A percentile compares a stretch with the other conserved stretches of the same genome.
These are phyloP conservation scores for Sigmodon hispidus DNA, from an alignment of 2,113 vertebrate genomes.

Conservation along the genomic window DNA sequence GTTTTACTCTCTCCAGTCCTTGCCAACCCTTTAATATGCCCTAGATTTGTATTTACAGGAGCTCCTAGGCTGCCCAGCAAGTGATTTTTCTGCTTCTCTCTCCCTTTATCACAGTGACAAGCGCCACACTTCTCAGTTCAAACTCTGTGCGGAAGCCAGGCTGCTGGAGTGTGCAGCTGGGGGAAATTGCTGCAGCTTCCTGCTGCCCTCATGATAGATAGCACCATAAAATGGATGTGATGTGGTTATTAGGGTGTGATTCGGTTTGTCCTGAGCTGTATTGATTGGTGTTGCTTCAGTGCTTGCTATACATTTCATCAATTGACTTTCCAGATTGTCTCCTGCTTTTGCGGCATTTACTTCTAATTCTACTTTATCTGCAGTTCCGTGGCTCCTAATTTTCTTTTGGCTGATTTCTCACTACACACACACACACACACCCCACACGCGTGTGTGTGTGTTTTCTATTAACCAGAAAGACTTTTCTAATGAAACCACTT, in stretches of 20 bases:
- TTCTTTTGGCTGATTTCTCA: constrained; percentile 74
- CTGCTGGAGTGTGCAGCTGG: constrained; percentile 48
- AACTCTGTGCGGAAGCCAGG: not conserved
- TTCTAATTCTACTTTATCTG: constrained; percentile 81
- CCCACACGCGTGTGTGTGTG: no score
- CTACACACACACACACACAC: not conserved
- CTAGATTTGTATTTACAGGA: not conserved
- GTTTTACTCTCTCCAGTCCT: not conserved
- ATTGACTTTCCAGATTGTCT: constrained; percentile 83
- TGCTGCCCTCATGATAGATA: constrained; percentile 77
- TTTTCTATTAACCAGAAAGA: constrained; percentile 62
- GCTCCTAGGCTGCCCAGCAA: not conserved
- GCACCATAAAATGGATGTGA: constrained; percentile 77
- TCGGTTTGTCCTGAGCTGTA: constrained; percentile 79
- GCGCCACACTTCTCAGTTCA: not conserved
- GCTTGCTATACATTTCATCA: constrained; percentile 82
- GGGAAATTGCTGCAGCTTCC: constrained; percentile 65
- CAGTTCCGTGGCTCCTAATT: constrained; percentile 77
- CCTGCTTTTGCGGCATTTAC: constrained; percentile 77
- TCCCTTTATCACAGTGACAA: fast-evolving
- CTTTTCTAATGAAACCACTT: constrained; percentile 66
- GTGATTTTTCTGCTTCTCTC: not conserved
- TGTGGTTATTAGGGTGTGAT: constrained; percentile 83
- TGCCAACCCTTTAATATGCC: not conserved
- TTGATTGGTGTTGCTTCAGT: constrained; percentile 82